Evolutionary conservation across 2,113 vertebrate genomes (phyloP).

Genomic region (Mus spicilegus): DNA sequence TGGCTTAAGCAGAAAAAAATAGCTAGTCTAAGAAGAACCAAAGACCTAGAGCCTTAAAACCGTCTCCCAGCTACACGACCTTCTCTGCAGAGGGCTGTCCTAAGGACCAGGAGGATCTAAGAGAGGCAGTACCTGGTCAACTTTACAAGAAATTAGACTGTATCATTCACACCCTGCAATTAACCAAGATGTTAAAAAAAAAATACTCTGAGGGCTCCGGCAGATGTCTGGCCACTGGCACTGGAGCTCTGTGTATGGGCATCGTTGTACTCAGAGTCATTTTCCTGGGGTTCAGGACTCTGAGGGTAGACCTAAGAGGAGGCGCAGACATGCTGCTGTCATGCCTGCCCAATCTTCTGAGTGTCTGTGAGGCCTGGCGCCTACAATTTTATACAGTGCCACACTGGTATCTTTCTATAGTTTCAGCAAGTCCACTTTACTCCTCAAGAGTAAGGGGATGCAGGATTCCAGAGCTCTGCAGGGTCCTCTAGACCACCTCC

Average conservation of each 20-base stretch:
- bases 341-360: not conserved
- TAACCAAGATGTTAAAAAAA: not conserved
- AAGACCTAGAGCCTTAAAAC: not conserved
- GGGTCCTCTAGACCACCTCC: not conserved
- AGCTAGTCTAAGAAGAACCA: conserved; percentile 8
- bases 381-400: not conserved
- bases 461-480: not conserved
- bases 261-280: not conserved
- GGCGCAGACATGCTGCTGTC: not conserved
- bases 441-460: not conserved
- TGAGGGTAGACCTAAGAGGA: not conserved
- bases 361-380: not conserved
- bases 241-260: not conserved
- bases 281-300: not conserved
- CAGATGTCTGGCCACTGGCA: not conserved
- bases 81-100: conserved; percentile 6
- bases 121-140: not conserved
- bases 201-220: not conserved
- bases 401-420: not conserved
- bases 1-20: conserved; percentile 8
- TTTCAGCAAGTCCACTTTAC: not conserved
- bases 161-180: not conserved
- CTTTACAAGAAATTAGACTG: not conserved
- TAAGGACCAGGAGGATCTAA: not conserved
- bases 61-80: not conserved